Evolutionary conservation across 53 echinoderm and acorn worm species (phyloP), one percentile per base, ranked within the genome.

Genomic region (Paracentrotus lividus): DNA sequence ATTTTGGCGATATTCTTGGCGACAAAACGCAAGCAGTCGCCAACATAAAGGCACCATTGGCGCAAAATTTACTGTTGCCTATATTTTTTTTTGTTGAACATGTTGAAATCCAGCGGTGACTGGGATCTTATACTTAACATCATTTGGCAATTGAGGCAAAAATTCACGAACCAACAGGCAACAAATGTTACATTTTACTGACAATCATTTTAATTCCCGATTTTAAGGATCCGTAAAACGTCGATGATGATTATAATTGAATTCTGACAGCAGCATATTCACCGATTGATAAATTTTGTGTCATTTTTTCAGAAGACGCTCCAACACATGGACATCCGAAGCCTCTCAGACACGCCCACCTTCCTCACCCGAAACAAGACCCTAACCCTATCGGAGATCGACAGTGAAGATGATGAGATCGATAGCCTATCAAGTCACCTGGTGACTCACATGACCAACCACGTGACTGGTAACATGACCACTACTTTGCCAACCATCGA

Each of bases 401-500:
- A 60, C 16, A 90, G 90, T 14, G 94, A 94, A 0, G 92, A 92
- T 33, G 68, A 88, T 42, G 78, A 76, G 3, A 42, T 52, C 16
- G 49, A 47, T 4, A 90, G 23, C 51, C 91, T 72, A 29, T 2
- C 91, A 27, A 72, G 77, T 78, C 77, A 92, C 77, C 7, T 55
- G 56, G 38, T 43, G n/a, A 12, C 47, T 69, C 76, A 66, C 67
- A 45, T 84, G 66, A 40, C 88, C 4, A 56, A 72, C 21, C 75
- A 92, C 12, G 91, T 91, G 91, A 91, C 49, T 12, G 49, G 32
- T 91, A 64, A 85, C 90, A 32, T 68, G 88, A 44, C 92, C 26
- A 61, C 88, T 42, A 90, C 86, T 20, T 54, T 94, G 66, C 96
- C 97, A 15, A 93, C 36, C 64, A 94, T 97, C 64, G 94, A 95